Evolutionary conservation across 2,888 invertebrate species (phyloP).

Genomic region (Eupithecia dodoneata): DNA sequence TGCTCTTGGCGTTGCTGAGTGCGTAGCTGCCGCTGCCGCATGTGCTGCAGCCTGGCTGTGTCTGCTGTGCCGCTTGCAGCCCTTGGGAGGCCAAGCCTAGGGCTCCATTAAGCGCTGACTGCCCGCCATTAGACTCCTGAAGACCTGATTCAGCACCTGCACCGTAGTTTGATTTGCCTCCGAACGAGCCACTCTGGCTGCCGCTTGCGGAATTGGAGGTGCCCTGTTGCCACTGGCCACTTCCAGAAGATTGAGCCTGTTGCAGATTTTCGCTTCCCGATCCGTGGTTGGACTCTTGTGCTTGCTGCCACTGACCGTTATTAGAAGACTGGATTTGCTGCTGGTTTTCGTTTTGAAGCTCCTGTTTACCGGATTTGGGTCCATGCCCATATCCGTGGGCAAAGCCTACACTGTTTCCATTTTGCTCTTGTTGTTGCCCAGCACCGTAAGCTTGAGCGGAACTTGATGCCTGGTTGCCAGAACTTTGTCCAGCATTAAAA

Average conservation of each 20-base stretch:
- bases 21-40: conserved; percentile 72
- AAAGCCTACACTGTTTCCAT: conserved; percentile 16
- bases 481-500: neutral
- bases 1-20: conserved; percentile 75
- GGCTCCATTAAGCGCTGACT: conserved; percentile 41
- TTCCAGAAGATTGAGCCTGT: conserved; percentile 26
- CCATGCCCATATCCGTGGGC: conserved; percentile 20
- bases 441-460: conserved; percentile 32
- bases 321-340: conserved; percentile 31
- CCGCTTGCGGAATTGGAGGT: conserved; percentile 20
- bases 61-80: conserved; percentile 37
- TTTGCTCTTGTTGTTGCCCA: conserved; percentile 23
- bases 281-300: conserved; percentile 4
- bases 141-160: neutral
- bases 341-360: conserved; percentile 8
- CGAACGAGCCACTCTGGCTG: conserved; percentile 27
- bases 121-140: conserved; percentile 17
- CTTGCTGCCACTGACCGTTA: conserved; percentile 26
- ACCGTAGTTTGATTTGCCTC: conserved; percentile 9
- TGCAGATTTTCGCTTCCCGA: conserved; percentile 16
- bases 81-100: conserved; percentile 45
- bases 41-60: conserved; percentile 49
- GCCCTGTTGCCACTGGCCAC: conserved; percentile 25
- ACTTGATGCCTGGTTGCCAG: conserved; percentile 24
- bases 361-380: conserved; percentile 1